Percentiles rank a stretch among this genome's conserved stretches.
Evolutionary conservation across 1,140 invertebrate species (phyloP).

Genomic region (Brachionus koreanus): DNA sequence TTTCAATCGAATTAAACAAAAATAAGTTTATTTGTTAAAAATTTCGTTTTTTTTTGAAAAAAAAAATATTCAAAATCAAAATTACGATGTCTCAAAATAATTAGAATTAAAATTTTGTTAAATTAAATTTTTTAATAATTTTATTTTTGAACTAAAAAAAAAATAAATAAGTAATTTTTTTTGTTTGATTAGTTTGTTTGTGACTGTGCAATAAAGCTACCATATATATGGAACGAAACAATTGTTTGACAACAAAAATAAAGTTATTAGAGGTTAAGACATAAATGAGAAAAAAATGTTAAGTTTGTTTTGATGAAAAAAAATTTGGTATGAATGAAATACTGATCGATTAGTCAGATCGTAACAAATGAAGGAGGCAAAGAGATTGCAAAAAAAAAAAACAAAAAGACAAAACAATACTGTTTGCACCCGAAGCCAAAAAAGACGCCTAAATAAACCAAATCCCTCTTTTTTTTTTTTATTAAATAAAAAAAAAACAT

Average conservation of each 20-base stretch:
- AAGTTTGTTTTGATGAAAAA: not conserved
- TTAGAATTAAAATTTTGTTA: not conserved
- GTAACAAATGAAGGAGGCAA: not conserved
- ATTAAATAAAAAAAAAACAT: not conserved
- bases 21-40: too few species aligned
- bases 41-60: too few species aligned
- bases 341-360: not conserved
- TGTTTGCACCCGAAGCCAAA: not conserved
- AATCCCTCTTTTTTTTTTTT: not conserved
- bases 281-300: not conserved
- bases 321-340: not conserved
- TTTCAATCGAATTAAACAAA: not conserved
- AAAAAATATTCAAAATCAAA: not conserved
- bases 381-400: not conserved
- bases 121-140: not conserved
- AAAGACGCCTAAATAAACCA: not conserved
- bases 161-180: not conserved
- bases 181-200: not conserved
- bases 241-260: not conserved
- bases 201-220: not conserved
- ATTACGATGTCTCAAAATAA: not conserved
- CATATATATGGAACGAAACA: not conserved
- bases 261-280: not conserved
- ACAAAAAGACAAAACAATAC: constrained; percentile 3
- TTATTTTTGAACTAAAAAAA: not conserved